These are phyloP conservation scores for Etia nguti DNA, from an alignment of 2,113 vertebrate genomes.

Conservation along the genomic window DNA sequence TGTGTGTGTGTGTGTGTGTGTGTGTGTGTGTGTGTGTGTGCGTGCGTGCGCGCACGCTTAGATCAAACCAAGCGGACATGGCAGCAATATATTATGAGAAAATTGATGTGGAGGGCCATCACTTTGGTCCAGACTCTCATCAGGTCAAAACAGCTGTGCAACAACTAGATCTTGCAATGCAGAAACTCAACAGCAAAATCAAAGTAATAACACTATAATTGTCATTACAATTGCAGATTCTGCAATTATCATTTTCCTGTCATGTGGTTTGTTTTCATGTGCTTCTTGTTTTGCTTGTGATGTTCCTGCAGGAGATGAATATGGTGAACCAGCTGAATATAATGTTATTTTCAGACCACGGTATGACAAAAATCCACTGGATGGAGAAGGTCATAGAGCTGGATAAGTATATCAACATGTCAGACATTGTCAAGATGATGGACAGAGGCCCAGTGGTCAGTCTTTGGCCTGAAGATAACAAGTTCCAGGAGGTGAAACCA, in stretches of 20 bases:
- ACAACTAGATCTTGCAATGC: constrained; percentile 79
- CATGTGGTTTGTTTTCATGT: neutral
- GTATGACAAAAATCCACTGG: constrained; percentile 93
- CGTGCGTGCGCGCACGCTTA: neutral
- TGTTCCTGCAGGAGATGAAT: constrained; percentile 72
- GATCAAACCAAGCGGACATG: constrained; percentile 75
- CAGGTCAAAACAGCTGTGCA: constrained; percentile 75
- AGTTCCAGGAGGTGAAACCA: constrained; percentile 72
- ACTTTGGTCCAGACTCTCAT: constrained; percentile 81
- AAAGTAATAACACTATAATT: constrained; percentile 37
- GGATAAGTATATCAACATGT: constrained; percentile 79
- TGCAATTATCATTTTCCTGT: neutral
- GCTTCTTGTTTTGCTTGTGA: neutral
- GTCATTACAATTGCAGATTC: neutral
- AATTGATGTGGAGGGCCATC: constrained; percentile 90
- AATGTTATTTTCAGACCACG: constrained; percentile 91
- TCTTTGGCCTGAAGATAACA: constrained; percentile 81
- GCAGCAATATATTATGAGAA: constrained; percentile 88
- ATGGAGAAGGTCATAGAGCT: constrained; percentile 89
- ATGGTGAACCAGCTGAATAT: constrained; percentile 80
- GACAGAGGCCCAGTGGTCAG: constrained; percentile 89
- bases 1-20: neutral
- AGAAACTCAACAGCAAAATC: constrained; percentile 78
- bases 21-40: neutral
- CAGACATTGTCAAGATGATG: constrained; percentile 80